These are phyloP conservation scores for Eolophus roseicapilla DNA, from an alignment of 2,113 vertebrate genomes.

Conservation along the genomic window DNA sequence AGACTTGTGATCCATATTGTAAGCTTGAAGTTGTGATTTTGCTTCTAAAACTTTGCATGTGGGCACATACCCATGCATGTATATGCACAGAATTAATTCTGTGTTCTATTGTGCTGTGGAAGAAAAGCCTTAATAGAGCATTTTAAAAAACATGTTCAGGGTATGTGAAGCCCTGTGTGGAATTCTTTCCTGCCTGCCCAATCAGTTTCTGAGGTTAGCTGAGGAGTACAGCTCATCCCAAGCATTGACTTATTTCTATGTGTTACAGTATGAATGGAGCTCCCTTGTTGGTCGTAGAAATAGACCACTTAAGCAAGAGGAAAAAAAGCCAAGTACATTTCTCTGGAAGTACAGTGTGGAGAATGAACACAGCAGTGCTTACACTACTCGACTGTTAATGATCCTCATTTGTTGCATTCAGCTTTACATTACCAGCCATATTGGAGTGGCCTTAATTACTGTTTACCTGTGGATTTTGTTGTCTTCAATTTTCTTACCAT, in stretches of 20 bases:
- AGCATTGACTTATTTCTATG: accelerated
- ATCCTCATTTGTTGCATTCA: not conserved
- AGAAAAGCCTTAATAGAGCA: not conserved
- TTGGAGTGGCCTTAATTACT: not conserved
- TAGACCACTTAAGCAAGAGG: not conserved
- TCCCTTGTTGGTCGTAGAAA: not conserved
- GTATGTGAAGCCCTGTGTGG: not conserved
- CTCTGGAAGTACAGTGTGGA: not conserved
- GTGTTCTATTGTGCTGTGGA: not conserved
- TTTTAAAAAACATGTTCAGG: not conserved
- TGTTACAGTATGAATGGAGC: not conserved
- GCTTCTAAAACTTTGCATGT: not conserved
- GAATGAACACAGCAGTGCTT: not conserved
- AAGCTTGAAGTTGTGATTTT: not conserved
- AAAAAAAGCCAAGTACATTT: not conserved
- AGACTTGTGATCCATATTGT: not conserved
- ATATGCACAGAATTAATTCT: not conserved
- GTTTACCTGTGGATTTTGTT: not conserved
- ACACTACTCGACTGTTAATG: not conserved
- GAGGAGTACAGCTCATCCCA: not conserved
- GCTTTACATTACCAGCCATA: accelerated
- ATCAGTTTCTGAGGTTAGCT: not conserved
- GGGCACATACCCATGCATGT: accelerated
- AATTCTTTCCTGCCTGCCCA: not conserved
- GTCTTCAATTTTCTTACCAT: not conserved